These are phyloP conservation scores for Cantharis flavilabris DNA, from an alignment of 2,888 invertebrate genomes.

Conservation along the genomic window DNA sequence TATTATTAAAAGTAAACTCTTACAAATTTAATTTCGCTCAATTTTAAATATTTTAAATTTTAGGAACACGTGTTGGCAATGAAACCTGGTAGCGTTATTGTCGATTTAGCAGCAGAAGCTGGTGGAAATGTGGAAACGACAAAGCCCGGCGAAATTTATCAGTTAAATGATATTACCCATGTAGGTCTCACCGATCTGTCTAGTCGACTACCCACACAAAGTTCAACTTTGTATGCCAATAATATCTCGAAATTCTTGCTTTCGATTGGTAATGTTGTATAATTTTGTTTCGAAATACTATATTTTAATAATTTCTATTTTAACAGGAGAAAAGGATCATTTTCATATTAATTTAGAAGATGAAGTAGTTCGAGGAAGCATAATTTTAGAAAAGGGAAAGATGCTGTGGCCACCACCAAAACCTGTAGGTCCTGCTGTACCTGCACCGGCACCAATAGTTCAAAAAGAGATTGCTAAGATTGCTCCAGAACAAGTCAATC, in stretches of 20 bases:
- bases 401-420: slow-evolving; percentile 82
- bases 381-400: slow-evolving; percentile 75
- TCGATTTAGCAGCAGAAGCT: slow-evolving; percentile 87
- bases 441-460: slow-evolving; percentile 54
- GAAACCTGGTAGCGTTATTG: slow-evolving; percentile 88
- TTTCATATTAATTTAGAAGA: slow-evolving; percentile 81
- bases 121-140: slow-evolving; percentile 88
- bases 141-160: slow-evolving; percentile 73
- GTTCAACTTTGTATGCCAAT: slow-evolving; percentile 87
- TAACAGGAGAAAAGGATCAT: slow-evolving; percentile 74
- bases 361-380: slow-evolving; percentile 84
- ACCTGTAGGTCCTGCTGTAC: slow-evolving; percentile 59
- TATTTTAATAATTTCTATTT: background rate
- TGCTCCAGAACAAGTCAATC: slow-evolving; percentile 59
- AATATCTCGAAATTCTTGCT: slow-evolving; percentile 87
- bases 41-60: slow-evolving; percentile 24
- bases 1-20: slow-evolving; percentile 73
- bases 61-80: slow-evolving; percentile 78
- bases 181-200: slow-evolving; percentile 85
- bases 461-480: slow-evolving; percentile 46
- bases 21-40: background rate
- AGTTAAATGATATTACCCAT: slow-evolving; percentile 80
- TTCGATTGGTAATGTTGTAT: slow-evolving; percentile 67
- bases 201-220: slow-evolving; percentile 82
- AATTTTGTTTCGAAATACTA: background rate